Evolutionary conservation across 2,797 vertebrate genomes (phyloP).

Genomic region (Pristis pectinata): DNA sequence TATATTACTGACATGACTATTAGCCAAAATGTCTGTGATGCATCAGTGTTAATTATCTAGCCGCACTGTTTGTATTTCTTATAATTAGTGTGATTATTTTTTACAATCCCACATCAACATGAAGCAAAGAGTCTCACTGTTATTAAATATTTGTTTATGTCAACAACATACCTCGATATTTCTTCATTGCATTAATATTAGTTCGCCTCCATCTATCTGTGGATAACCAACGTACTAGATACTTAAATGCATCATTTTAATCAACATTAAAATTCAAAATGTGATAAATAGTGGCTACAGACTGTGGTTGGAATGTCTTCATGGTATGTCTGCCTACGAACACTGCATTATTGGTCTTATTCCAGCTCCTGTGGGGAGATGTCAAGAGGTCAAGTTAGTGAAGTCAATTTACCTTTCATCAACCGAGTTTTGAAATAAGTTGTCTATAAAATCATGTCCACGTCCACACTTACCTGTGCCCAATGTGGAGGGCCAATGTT

Average conservation of each 20-base stretch:
- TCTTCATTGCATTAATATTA: not conserved
- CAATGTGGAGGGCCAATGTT: too few relatives aligned
- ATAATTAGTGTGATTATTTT: not conserved
- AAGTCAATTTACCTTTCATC: not conserved
- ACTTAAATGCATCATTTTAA: not conserved
- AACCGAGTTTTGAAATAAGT: not conserved
- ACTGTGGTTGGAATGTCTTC: not conserved
- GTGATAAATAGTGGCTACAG: not conserved
- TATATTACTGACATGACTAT: not conserved
- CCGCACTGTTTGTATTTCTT: not conserved
- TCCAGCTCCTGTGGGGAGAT: not conserved
- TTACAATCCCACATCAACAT: not conserved
- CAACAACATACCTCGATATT: not conserved
- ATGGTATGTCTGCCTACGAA: not conserved
- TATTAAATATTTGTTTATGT: not conserved
- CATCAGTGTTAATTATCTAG: not conserved
- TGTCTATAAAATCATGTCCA: not conserved
- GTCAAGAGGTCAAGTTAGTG: not conserved
- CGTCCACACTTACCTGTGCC: too few relatives aligned
- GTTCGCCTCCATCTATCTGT: not conserved
- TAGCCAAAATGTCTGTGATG: not conserved
- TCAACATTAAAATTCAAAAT: not conserved
- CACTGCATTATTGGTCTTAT: not conserved
- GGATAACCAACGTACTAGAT: not conserved
- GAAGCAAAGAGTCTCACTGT: not conserved